phyloP scores from a whole-genome alignment of 2,113 vertebrate genomes.

The Chlamydotis undulata region DNA sequence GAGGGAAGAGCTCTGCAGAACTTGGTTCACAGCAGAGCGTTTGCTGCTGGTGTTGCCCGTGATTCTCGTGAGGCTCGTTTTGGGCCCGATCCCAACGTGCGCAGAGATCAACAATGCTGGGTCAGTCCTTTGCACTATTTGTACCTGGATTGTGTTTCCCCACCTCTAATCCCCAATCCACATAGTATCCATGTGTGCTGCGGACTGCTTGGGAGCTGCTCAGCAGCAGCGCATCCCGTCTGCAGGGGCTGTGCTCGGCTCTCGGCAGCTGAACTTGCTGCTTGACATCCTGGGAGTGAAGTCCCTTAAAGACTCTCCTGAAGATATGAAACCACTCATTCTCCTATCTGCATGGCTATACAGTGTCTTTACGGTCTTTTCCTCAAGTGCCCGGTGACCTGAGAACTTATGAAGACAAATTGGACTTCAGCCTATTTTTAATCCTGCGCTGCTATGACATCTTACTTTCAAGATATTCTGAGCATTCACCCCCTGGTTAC shows the following conservation, averaged over 20 bases:
- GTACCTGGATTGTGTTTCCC: not conserved
- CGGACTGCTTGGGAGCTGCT: not conserved
- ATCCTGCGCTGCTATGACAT: not conserved
- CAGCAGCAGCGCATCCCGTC: not conserved
- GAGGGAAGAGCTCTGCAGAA: not conserved
- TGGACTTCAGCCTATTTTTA: not conserved
- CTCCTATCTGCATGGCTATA: not conserved
- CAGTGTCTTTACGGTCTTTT: not conserved
- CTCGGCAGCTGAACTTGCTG: not conserved
- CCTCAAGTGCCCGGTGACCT: not conserved
- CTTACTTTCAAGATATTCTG: not conserved
- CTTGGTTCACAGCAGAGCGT: not conserved
- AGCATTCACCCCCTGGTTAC: not conserved
- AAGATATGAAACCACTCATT: not conserved
- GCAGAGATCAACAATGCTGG: rapidly evolving
- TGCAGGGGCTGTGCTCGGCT: not conserved
- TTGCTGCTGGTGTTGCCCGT: not conserved
- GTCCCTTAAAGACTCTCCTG: not conserved
- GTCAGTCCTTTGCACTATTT: not conserved
- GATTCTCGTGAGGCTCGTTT: not conserved
- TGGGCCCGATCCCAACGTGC: rapidly evolving
- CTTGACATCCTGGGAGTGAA: not conserved
- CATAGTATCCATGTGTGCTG: rapidly evolving
- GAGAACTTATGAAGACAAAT: not conserved
- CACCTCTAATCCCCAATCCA: not conserved